Evolutionary conservation across 2,113 vertebrate genomes (phyloP).

Genomic region (Guaruba guarouba): DNA sequence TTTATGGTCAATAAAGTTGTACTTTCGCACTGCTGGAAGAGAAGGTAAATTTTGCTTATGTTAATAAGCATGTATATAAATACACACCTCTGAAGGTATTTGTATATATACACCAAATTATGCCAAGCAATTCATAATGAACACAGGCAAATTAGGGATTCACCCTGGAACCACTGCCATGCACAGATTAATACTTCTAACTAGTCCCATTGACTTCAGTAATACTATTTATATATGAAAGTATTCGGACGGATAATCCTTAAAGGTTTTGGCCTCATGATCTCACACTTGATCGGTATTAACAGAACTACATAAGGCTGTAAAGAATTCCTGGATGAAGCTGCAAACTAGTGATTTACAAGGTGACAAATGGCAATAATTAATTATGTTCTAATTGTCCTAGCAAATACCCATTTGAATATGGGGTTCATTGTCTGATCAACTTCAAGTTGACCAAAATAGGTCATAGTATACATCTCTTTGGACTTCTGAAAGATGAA

Average conservation of each 20-base stretch:
- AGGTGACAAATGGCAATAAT: conserved; percentile 35
- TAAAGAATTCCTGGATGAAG: background rate
- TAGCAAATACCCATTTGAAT: background rate
- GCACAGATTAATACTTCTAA: background rate
- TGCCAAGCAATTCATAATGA: background rate
- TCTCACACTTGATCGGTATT: background rate
- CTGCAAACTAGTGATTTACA: background rate
- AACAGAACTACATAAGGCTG: background rate
- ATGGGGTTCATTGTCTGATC: background rate
- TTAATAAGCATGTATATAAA: background rate
- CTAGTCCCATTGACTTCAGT: background rate
- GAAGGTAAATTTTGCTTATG: background rate
- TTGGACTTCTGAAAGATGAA: background rate
- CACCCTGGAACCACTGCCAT: background rate
- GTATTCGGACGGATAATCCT: background rate
- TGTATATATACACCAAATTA: background rate
- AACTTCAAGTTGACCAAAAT: conserved; percentile 40
- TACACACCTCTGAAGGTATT: background rate
- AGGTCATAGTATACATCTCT: conserved; percentile 5
- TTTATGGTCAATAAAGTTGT: background rate
- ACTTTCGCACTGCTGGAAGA: background rate
- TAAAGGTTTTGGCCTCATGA: background rate
- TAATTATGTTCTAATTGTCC: conserved; percentile 1
- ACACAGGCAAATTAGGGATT: background rate
- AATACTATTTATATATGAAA: background rate